Base-by-base conservation (phyloP, 2,888 invertebrate genomes). In the Drosophila niveifrons region DNA sequence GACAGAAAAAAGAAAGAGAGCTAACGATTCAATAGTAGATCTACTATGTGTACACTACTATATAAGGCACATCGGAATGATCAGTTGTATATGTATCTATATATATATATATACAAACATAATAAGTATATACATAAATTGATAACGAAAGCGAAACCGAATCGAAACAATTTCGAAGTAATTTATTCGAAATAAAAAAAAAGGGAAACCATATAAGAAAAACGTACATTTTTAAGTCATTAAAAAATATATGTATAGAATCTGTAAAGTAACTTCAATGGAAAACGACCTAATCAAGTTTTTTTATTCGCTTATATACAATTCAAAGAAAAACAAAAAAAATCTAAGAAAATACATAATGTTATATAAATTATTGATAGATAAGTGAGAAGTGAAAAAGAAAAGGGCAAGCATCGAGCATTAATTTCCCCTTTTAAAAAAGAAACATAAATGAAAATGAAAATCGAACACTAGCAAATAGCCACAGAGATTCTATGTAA, bases 241-340 rank as follows among this genome's bases (percentile, higher is more conserved):
- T 64, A 77, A 59, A 58, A 75, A 71, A 70, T 66, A 72, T 79
- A 77, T 77, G 69, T 72, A 75, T 72, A 75, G 75, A 69, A 74
- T 28, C 67, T 82, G 82, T 84, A 84, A 76, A 82, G 70, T 75
- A 75, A 76, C 46, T 66, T 63, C 53, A 64, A 72, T 61, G 23
- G 48, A 61, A 57, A 81, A 78, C 66, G 63, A 73, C 69, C 84
- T 80, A 82, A 80, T 81, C 79, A 75, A 81, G 83, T 88, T 82
- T 88, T 78, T 82, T 88, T 85, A 87, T 88, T 87, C 82, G 83
- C 82, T 83, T 85, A 78, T 80, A 80, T 77, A 79, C 67, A 72
- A 75, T 74, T 72, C 44, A 56, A 56, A 18, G 9, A 47, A 47
- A 47, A 47, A 28, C 28, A 28, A 47, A 47, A 47, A 13, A n/a